These are phyloP conservation scores for Parapristionchus giblindavisi DNA, from an alignment of 2,888 invertebrate genomes.

Conservation along the genomic window DNA sequence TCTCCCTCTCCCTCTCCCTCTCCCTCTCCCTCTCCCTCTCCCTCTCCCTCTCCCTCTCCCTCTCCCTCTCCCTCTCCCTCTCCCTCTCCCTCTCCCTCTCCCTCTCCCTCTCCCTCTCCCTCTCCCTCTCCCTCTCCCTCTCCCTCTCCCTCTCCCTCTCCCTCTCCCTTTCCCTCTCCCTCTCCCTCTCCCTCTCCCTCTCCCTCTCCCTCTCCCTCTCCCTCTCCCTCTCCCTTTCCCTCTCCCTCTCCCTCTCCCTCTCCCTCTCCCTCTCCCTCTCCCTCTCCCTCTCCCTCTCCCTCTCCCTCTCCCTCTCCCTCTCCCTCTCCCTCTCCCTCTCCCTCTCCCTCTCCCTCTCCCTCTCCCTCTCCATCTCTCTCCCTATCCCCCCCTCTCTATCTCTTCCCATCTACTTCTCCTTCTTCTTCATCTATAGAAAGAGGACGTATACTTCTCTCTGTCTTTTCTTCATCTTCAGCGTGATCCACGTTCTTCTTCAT, in stretches of 20 bases:
- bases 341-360: not conserved
- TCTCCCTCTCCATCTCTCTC: not conserved
- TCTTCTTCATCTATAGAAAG: not conserved
- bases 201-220: not conserved
- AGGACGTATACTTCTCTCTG: not conserved
- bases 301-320: not conserved
- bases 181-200: not conserved
- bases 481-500: not conserved
- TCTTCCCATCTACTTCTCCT: not conserved
- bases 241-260: not conserved
- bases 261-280: not conserved
- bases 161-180: conserved; percentile 12
- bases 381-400: not conserved
- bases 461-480: not conserved
- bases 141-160: not conserved
- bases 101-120: not conserved
- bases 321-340: not conserved
- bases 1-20: not conserved
- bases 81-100: not conserved
- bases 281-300: not conserved
- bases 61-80: not conserved
- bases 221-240: not conserved
- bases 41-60: not conserved
- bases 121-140: not conserved
- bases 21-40: not conserved